Conservation (phyloP, 2,113 vertebrate species). For the Dissostichus mawsoni region DNA sequence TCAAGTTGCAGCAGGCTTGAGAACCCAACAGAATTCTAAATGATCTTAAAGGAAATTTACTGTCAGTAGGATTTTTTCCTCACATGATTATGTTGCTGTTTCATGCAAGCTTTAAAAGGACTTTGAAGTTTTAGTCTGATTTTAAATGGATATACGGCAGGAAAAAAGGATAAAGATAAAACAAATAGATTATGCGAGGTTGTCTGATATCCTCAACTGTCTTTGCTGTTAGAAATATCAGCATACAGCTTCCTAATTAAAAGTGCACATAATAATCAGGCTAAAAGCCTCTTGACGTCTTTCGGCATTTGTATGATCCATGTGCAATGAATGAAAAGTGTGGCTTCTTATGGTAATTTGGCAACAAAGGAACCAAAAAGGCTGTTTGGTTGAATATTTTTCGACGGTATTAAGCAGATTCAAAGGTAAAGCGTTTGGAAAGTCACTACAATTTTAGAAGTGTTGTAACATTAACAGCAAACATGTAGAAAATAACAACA, state of each 20-base stretch:
- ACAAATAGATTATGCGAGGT: not conserved
- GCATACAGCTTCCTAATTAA: slow-evolving; percentile 21
- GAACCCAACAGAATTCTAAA: not conserved
- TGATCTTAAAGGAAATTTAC: not conserved
- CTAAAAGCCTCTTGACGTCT: not conserved
- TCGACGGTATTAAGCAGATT: not conserved
- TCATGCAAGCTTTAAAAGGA: not conserved
- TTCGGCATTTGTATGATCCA: not conserved
- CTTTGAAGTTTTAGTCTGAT: slow-evolving; percentile 22
- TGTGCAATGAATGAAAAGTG: not conserved
- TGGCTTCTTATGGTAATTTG: not conserved
- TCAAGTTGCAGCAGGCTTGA: not conserved
- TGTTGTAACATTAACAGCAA: not conserved
- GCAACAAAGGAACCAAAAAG: not conserved
- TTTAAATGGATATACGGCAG: slow-evolving; percentile 24
- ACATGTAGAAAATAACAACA: too few species aligned
- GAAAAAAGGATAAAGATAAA: not conserved
- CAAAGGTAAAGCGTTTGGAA: not conserved
- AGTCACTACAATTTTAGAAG: not conserved
- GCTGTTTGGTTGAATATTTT: not conserved
- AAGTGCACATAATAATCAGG: not conserved
- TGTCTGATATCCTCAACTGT: not conserved
- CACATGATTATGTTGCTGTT: not conserved
- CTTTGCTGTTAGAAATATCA: slow-evolving; percentile 7
- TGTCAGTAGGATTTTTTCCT: not conserved